Evolutionary conservation across 2,113 vertebrate genomes (phyloP).

Genomic region (Rhea pennata): DNA sequence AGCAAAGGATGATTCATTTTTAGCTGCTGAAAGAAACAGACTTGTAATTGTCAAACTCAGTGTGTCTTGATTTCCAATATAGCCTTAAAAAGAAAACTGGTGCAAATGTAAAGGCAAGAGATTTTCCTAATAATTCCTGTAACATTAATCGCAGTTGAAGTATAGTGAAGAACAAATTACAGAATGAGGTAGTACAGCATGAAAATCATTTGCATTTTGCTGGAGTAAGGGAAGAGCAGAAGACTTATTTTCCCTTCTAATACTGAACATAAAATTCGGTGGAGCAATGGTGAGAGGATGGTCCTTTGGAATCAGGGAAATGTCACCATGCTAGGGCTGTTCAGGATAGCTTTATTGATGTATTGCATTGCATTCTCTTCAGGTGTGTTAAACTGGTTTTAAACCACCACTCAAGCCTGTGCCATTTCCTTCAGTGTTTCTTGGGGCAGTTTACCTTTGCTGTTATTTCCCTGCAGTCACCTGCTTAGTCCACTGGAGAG

Average conservation of each 20-base stretch:
- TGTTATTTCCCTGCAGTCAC: neutral
- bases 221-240: neutral
- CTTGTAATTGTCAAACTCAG: neutral
- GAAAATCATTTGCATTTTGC: neutral
- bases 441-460: accelerated
- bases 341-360: neutral
- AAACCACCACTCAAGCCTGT: neutral
- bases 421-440: neutral
- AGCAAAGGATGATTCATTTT: neutral
- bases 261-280: neutral
- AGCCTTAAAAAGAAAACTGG: neutral
- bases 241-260: neutral
- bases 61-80: neutral
- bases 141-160: neutral
- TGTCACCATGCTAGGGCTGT: neutral
- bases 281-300: neutral
- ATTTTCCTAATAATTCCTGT: neutral
- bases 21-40: neutral
- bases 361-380: neutral
- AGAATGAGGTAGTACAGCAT: neutral
- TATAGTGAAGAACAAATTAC: neutral
- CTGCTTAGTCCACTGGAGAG: neutral
- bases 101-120: neutral
- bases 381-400: neutral
- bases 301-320: neutral